phyloP scores from a whole-genome alignment of 2,888 invertebrate species.

The Lapara coniferarum region DNA sequence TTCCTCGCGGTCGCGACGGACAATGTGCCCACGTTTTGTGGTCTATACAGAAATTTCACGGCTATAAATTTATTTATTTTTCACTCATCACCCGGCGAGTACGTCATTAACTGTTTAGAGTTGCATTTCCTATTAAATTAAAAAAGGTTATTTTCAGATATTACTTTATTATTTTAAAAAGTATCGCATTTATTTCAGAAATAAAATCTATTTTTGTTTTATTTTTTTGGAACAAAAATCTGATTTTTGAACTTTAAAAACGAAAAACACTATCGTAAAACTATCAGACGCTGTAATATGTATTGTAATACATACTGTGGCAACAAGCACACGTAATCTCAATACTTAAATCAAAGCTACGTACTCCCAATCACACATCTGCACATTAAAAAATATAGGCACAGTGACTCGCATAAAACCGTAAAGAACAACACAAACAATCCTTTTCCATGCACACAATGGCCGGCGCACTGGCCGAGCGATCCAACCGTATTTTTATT shows the following conservation, averaged over 20 bases:
- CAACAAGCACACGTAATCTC: background rate
- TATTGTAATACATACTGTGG: no score
- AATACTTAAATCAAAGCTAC: background rate
- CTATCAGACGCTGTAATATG: no score
- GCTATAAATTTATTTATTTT: slow-evolving; percentile 49
- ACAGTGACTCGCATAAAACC: background rate
- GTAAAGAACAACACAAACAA: slow-evolving; percentile 10
- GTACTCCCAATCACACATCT: no score
- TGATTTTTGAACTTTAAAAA: no score
- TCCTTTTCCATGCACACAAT: slow-evolving; percentile 5
- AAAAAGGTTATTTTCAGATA: background rate
- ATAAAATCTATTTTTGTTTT: no score
- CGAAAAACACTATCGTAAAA: no score
- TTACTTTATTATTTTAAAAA: no score
- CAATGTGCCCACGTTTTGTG: slow-evolving; percentile 51
- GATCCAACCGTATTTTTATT: slow-evolving; percentile 32
- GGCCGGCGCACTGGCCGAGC: slow-evolving; percentile 1
- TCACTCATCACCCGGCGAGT: slow-evolving; percentile 31
- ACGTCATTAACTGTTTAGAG: background rate
- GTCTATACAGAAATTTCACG: slow-evolving; percentile 47
- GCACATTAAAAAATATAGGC: no score
- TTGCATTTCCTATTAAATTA: background rate
- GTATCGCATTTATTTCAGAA: no score
- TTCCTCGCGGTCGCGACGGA: slow-evolving; percentile 51
- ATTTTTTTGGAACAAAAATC: no score